Evolutionary conservation across 2,888 invertebrate species (phyloP).

Genomic region (Polyommatus icarus): DNA sequence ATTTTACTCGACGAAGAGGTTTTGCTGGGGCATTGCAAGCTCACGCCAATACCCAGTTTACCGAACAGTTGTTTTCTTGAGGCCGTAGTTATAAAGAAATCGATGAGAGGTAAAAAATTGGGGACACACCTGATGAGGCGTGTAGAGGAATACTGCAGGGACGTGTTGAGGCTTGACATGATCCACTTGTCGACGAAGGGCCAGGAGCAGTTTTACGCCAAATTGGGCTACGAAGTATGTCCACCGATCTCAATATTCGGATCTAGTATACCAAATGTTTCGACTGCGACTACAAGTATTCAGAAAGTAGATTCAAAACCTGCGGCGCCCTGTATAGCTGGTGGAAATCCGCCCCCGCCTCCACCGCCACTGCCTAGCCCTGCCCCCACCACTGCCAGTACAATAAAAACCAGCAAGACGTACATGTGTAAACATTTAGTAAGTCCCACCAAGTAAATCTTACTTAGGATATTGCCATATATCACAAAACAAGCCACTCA

Average conservation of each 20-base stretch:
- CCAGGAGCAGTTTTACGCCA: conserved; percentile 87
- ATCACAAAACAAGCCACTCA: not conserved
- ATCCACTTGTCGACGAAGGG: conserved; percentile 87
- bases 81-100: conserved; percentile 88
- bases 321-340: conserved; percentile 34
- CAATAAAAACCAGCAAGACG: conserved; percentile 60
- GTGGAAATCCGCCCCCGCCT: conserved; percentile 45
- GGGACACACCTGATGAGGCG: conserved; percentile 87
- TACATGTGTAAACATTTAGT: conserved; percentile 65
- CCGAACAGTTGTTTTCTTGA: conserved; percentile 88
- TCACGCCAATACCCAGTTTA: conserved; percentile 86
- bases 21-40: conserved; percentile 90
- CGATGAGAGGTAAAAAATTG: conserved; percentile 86
- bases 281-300: conserved; percentile 42
- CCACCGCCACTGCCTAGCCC: conserved; percentile 68
- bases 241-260: conserved; percentile 86
- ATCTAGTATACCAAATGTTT: conserved; percentile 48
- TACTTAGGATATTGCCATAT: conserved; percentile 22
- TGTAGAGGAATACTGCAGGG: conserved; percentile 87
- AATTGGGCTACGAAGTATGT: conserved; percentile 86
- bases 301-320: conserved; percentile 50
- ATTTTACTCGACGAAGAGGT: conserved; percentile 78
- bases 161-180: conserved; percentile 80
- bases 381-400: conserved; percentile 45
- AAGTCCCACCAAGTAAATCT: conserved; percentile 23